Base-by-base conservation (phyloP, 1,140 invertebrate genomes). In the Coelopa frigida region DNA sequence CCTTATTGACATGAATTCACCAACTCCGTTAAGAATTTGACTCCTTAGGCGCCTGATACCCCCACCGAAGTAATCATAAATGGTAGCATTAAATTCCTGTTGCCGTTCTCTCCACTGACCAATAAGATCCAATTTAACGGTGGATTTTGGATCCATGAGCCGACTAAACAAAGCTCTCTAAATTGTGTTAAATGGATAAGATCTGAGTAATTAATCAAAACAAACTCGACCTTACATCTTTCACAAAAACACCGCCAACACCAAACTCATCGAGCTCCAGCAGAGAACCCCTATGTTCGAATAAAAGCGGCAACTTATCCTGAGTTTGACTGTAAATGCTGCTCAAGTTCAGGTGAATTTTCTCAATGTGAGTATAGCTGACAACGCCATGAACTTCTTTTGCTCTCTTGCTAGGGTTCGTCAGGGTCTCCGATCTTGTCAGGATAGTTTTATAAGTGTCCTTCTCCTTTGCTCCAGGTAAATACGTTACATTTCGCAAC, bases 311-410 rank as follows among this genome's bases (percentile, higher is more conserved):
- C 12, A 61, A 24, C 36, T 35, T 48, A 6, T 39, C 17, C n/a
- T 57, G 31, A 0, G 47, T n/a, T 2, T 49, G 40, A 5, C 45
- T 26, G n/a, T 33, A 11, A 4, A 61, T 47, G 29, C 44, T 56
- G 37, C 48, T 57, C 10, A 44, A 50, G 29, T 61, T 61, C 0
- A 62, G 14, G 8, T 46, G 48, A 10, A 61, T 41, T 24, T 61
- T 61, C 44, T 61, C 59, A 5, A 62, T 55, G 33, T 52, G 62
- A 3, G 48, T 50, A 44, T 62, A 61, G 36, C 46, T 56, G 6
- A 61, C 24, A 37, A 57, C 62, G 12, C 60, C 59, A 29, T 61
- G 62, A 11, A 61, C 62, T 23, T 57, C 57, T 22, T 61, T 61
- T 0, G 49, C 51, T 20, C 62, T 57, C 12, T 33, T 35, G 10